Base-by-base conservation (phyloP, 2,888 invertebrate species). In the Cyclophora punctaria region DNA sequence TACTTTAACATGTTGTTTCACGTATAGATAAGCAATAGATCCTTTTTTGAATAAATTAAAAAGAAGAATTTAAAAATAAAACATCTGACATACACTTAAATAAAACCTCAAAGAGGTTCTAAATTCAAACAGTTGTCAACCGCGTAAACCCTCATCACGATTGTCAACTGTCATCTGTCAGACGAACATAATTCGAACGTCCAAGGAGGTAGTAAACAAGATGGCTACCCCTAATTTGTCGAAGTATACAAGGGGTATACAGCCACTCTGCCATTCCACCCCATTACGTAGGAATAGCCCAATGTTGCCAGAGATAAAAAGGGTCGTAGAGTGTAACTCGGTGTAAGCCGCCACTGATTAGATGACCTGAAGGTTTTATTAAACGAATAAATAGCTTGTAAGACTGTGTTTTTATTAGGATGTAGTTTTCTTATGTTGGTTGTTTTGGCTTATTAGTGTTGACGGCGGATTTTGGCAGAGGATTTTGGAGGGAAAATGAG, bases 281-380 rank as follows among this genome's bases (percentile, higher is more conserved):
- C 69, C 66, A 67, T 69, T 71, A 52, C 46, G 62, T 71, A 79
- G 37, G 5, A 37, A 37, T 37, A 5, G 37, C 5, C 37, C 4
- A 37, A 37, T 65, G 62, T 63, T 68, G 20, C 20, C 20, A 20
- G 71, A 80, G 84, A 83, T 83, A 83, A 83, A 56, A 81, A 79
- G 77, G 73, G 67, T 68, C 75, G 72, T 49, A 47, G 46, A 42
- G 53, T 57, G 56, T 59, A 58, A 58, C 51, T 57, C 53, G 52
- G 70, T 77, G 73, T 78, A 75, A 75, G 52, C 37, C 51, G 47
- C 44, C 45, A 48, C 56, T 81, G 84, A 84, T 84, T 84, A 83
- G 78, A 76, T 71, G 80, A 69, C 68, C 69, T 79, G 78, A 75
- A 68, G 75, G 70, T 56, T 35, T 71, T 69, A 73, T 75, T 79